These are phyloP conservation scores for Pogonognathellus flavescens DNA, from an alignment of 1,140 invertebrate genomes.

Conservation along the genomic window DNA sequence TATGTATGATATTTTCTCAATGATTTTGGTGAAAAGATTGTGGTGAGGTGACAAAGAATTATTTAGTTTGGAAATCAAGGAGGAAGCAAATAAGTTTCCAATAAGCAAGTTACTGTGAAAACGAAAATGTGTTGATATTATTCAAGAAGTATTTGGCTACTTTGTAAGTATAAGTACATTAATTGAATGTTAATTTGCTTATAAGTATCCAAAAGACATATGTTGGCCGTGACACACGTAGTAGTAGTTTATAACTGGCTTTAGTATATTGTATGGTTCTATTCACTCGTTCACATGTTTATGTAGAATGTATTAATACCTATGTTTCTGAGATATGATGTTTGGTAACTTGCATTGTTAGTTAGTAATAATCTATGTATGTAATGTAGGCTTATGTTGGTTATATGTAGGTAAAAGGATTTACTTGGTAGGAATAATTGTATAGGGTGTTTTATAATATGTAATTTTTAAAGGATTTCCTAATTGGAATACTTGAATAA, in stretches of 20 bases:
- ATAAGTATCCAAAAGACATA: neutral
- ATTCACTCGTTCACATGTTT: constrained; percentile 1
- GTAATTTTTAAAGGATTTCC: constrained; percentile 31
- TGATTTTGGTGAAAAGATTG: no score
- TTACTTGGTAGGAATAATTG: constrained; percentile 21
- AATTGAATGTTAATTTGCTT: neutral
- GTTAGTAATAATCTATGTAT: constrained; percentile 29
- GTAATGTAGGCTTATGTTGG: constrained; percentile 31
- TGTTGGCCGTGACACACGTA: neutral
- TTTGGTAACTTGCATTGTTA: constrained; percentile 27
- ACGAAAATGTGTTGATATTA: no score
- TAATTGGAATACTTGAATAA: constrained; percentile 43
- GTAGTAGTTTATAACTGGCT: neutral
- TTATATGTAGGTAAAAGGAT: constrained; percentile 27
- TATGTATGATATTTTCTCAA: no score
- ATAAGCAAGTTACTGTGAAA: no score
- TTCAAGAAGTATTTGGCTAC: neutral
- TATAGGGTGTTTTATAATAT: constrained; percentile 11
- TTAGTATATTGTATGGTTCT: neutral
- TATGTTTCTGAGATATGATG: constrained; percentile 49
- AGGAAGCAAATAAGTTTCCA: no score
- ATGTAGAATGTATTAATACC: constrained; percentile 9
- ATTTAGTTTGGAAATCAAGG: no score
- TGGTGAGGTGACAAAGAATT: no score
- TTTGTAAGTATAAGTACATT: neutral